Percentiles rank a stretch among this genome's conserved stretches.
Conservation (phyloP, 92 coral and sea anemone species). For the Actinernus sp. region DNA sequence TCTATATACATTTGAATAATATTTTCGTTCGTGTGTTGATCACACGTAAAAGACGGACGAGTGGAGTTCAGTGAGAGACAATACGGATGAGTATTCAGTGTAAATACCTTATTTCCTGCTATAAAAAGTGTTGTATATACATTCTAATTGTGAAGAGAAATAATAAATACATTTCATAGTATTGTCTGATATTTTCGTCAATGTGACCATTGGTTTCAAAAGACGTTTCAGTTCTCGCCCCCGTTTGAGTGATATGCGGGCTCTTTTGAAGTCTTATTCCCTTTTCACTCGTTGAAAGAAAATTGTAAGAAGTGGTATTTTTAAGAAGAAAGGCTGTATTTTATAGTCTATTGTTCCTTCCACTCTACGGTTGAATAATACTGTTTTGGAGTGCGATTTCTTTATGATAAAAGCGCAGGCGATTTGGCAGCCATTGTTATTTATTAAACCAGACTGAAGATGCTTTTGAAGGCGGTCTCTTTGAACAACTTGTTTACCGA, state of each 20-base stretch:
- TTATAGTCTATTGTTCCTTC: constrained; percentile 3
- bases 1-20: too few relatives aligned
- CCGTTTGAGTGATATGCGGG: neutral
- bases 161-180: constrained; percentile 52
- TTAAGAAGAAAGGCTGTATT: neutral
- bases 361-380: constrained; percentile 1
- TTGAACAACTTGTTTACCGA: constrained; percentile 92
- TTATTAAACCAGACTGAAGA: constrained; percentile 20
- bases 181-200: constrained; percentile 16
- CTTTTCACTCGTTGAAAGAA: constrained; percentile 1
- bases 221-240: too few relatives aligned
- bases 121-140: constrained; percentile 43
- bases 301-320: constrained; percentile 2
- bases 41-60: constrained; percentile 43
- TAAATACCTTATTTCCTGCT: constrained; percentile 46
- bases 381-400: constrained; percentile 7
- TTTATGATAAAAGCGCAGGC: constrained; percentile 18
- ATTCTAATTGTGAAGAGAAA: constrained; percentile 29
- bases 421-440: constrained; percentile 18
- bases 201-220: constrained; percentile 5
- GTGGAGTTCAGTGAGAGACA: constrained; percentile 1
- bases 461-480: constrained; percentile 80
- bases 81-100: constrained; percentile 8
- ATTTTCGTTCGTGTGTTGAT: constrained; percentile 45
- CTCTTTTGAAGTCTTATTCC: constrained; percentile 18